These are phyloP conservation scores for Syngnathus acus DNA, from an alignment of 2,797 vertebrate species.

Conservation along the genomic window DNA sequence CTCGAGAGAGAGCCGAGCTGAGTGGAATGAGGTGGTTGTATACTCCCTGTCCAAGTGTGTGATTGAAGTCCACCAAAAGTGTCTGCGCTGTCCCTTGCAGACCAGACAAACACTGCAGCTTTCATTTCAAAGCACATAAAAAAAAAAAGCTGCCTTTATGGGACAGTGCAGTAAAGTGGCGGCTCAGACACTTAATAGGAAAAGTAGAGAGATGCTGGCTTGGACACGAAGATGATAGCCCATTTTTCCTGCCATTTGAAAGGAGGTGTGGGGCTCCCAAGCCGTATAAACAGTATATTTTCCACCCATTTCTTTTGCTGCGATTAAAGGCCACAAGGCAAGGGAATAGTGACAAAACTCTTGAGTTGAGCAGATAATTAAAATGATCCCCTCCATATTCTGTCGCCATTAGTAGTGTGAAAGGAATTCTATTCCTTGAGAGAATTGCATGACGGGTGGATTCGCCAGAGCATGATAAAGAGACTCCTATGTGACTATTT, in stretches of 20 bases:
- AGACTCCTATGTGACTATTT: constrained; percentile 15
- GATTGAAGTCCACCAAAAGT: constrained; percentile 61
- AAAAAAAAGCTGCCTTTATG: constrained; percentile 40
- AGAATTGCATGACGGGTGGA: constrained; percentile 50
- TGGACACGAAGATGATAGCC: constrained; percentile 26
- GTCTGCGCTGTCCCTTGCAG: constrained; percentile 55
- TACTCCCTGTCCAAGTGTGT: constrained; percentile 45
- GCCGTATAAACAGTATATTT: constrained; percentile 9
- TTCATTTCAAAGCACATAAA: constrained; percentile 66
- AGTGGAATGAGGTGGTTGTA: constrained; percentile 33
- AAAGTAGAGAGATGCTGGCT: constrained; percentile 36
- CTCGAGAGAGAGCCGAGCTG: constrained; percentile 25
- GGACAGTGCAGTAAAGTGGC: constrained; percentile 48
- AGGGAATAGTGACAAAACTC: constrained; percentile 56
- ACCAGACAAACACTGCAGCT: constrained; percentile 53
- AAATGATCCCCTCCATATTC: constrained; percentile 60
- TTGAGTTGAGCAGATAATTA: constrained; percentile 67
- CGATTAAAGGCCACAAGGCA: constrained; percentile 47
- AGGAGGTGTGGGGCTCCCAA: constrained; percentile 8
- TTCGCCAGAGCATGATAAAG: constrained; percentile 51
- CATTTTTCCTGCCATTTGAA: constrained; percentile 6
- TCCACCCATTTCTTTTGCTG: constrained; percentile 41
- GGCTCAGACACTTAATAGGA: constrained; percentile 47
- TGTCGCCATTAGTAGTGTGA: constrained; percentile 68
- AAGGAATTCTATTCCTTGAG: constrained; percentile 63